Conservation (phyloP, 2,797 vertebrate species). For the Silurus aristotelis region DNA sequence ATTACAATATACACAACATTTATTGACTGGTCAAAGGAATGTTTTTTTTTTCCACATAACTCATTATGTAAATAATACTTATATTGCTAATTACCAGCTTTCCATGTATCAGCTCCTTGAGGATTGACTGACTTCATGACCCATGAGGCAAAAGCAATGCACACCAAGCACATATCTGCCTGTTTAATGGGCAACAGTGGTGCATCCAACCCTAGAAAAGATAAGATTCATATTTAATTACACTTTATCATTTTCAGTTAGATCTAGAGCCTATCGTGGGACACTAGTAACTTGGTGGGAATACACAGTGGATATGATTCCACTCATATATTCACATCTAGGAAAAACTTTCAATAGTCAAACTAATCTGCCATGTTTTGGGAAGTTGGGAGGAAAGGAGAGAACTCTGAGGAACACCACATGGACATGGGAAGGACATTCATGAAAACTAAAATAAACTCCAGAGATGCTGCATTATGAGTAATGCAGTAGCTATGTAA, state of each 20-base stretch:
- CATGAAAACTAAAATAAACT: too few relatives aligned
- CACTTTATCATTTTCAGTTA: neutral
- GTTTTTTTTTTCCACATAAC: neutral
- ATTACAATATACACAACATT: neutral
- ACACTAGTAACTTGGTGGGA: too few relatives aligned
- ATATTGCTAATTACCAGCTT: conserved; percentile 79
- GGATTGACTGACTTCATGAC: conserved; percentile 88
- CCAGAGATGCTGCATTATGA: too few relatives aligned
- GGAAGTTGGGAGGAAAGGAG: neutral
- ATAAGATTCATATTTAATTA: neutral
- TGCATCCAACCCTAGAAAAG: conserved; percentile 69
- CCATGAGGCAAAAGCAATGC: conserved; percentile 96
- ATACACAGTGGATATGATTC: neutral
- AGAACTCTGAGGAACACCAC: neutral
- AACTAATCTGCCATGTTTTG: neutral
- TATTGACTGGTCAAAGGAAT: neutral
- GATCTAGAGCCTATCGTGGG: neutral
- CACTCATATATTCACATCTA: neutral
- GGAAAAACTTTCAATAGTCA: neutral
- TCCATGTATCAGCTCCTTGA: conserved; percentile 89
- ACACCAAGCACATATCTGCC: conserved; percentile 92
- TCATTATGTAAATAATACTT: neutral
- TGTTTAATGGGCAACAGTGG: conserved; percentile 74
- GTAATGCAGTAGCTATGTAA: neutral
- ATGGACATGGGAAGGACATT: neutral